These are phyloP conservation scores for Ivindomyrus marchei DNA, from an alignment of 2,113 vertebrate genomes.

Conservation along the genomic window DNA sequence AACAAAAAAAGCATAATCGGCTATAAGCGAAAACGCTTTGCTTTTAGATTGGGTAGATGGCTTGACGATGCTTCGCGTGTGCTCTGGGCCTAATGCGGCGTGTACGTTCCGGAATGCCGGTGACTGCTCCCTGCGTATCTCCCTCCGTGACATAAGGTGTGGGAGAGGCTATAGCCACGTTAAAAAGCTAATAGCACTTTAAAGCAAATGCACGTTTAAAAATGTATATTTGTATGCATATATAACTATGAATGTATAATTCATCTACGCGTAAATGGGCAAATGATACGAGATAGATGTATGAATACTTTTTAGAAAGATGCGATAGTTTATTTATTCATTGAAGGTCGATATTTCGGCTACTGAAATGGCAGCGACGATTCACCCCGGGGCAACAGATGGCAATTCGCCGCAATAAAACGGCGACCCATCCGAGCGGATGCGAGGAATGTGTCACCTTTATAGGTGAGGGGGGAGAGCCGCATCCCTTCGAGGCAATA, in stretches of 20 bases:
- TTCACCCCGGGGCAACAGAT: background rate
- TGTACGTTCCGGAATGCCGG: background rate
- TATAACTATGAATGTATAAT: conserved; percentile 29
- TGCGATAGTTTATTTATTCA: conserved; percentile 44
- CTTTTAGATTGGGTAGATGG: background rate
- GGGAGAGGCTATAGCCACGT: background rate
- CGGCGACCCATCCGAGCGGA: conserved; percentile 31
- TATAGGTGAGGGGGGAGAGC: conserved; percentile 45
- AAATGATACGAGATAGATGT: conserved; percentile 20
- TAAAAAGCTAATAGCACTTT: conserved; percentile 29
- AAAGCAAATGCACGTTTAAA: conserved; percentile 49
- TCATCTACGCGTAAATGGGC: conserved; percentile 30
- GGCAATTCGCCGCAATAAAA: background rate
- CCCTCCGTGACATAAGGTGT: background rate
- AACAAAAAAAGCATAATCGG: background rate
- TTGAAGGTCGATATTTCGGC: conserved; percentile 48
- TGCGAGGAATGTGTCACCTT: conserved; percentile 45
- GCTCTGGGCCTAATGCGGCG: background rate
- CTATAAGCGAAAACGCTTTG: background rate
- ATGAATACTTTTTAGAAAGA: conserved; percentile 31
- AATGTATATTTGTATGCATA: background rate
- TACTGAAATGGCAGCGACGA: background rate
- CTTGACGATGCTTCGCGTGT: background rate
- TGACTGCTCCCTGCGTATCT: background rate
- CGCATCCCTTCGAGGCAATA: conserved; percentile 44